Percentiles rank a stretch among this genome's conserved stretches.
Evolutionary conservation across 2,888 invertebrate genomes (phyloP).

Genomic region (Hofmannophila pseudospretella): DNA sequence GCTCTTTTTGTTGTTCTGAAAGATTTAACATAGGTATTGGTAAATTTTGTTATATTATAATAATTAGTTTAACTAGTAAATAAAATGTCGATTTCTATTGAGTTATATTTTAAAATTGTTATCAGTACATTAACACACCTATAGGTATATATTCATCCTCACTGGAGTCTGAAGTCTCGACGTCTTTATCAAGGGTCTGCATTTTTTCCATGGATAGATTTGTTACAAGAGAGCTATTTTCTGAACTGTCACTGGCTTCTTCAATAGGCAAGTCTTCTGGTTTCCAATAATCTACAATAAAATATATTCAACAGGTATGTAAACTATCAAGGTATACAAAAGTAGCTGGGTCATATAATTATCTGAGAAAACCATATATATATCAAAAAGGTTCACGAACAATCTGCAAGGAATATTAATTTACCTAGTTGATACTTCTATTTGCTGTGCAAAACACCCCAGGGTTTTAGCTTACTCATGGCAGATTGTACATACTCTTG

Average conservation of each 20-base stretch:
- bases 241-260: conserved; percentile 67
- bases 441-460: too few species aligned
- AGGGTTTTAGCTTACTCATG: too few species aligned
- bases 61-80: too few species aligned
- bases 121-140: conserved; percentile 32
- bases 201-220: conserved; percentile 64
- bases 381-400: too few species aligned
- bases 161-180: conserved; percentile 64
- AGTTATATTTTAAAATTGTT: too few species aligned
- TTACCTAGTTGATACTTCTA: too few species aligned
- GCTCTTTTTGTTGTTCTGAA: conserved; percentile 52
- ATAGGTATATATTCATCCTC: conserved; percentile 71
- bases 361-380: too few species aligned
- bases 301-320: not conserved
- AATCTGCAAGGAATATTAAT: too few species aligned
- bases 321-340: too few species aligned
- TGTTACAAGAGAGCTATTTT: conserved; percentile 61
- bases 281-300: conserved; percentile 61
- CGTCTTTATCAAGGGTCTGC: conserved; percentile 52
- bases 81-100: too few species aligned
- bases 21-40: conserved; percentile 17
- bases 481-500: too few species aligned
- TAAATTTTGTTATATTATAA: not conserved
- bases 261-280: conserved; percentile 61
- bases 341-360: too few species aligned